phyloP scores from a whole-genome alignment of 2,113 vertebrate species.

The Notothenia coriiceps region DNA sequence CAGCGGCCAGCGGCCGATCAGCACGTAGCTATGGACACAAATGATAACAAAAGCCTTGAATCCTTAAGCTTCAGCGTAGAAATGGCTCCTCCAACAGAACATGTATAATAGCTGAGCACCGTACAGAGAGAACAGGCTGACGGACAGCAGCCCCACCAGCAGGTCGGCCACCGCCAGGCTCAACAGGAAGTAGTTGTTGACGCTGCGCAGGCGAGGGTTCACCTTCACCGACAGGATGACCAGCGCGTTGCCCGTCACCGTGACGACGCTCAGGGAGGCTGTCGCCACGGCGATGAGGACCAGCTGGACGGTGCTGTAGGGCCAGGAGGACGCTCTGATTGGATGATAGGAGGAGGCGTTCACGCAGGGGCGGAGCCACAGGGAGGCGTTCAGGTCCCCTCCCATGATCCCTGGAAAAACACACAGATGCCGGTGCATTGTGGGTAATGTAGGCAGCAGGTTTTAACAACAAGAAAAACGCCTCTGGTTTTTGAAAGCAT shows the following conservation, averaged over 20 bases:
- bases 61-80: too few species aligned
- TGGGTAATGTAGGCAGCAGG: too few species aligned
- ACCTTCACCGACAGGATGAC: constrained; percentile 95
- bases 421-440: too few species aligned
- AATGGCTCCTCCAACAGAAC: too few species aligned
- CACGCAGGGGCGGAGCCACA: constrained; percentile 72
- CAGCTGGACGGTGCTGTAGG: constrained; percentile 85
- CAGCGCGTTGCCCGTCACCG: constrained; percentile 91
- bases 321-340: constrained; percentile 1
- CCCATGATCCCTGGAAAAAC: constrained; percentile 49
- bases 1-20: constrained; percentile 91
- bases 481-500: too few species aligned
- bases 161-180: constrained; percentile 93
- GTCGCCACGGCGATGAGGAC: constrained; percentile 86
- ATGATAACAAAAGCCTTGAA: too few species aligned
- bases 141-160: constrained; percentile 89
- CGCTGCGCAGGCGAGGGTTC: constrained; percentile 91
- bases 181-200: constrained; percentile 97
- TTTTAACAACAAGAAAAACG: too few species aligned
- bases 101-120: too few species aligned
- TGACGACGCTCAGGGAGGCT: constrained; percentile 88
- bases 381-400: constrained; percentile 74
- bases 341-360: constrained; percentile 66
- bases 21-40: constrained; percentile 59
- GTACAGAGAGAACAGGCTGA: constrained; percentile 92